Evolutionary conservation across 2,888 invertebrate genomes (phyloP), one percentile per base, ranked within the genome.

Genomic region (Julus scandinavius): DNA sequence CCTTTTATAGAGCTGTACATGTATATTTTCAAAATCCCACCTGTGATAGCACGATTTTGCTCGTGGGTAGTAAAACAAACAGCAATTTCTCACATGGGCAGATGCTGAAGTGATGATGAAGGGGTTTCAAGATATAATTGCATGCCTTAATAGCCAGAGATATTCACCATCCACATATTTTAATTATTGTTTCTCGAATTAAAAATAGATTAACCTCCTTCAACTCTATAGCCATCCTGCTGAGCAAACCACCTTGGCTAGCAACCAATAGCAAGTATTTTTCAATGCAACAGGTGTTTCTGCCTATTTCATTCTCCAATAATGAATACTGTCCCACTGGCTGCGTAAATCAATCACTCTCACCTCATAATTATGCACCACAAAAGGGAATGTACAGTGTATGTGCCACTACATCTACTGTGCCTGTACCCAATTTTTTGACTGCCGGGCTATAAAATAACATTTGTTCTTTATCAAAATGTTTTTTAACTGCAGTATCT

Each of bases 111-210:
- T 11, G 80, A 38, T 80, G 11, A 80, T 38, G 80, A 80, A 38
- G 80, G 38, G 63, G 80, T 80, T 38, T 63, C 29, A 80, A 38
- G 38, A 29, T 80, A 38, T 38, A 80, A 80, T 72, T 29, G 29
- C 13, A 80, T 29, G 11, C 80, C 80, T 38, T 80, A 38, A 80
- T 80, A 80, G 29, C 72, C n/a, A n/a, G 63, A 11, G n/a, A 17
- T 63, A 63, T 29, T 6, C 29, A 9, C 72, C 72, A 29, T 72
- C 29, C 80, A 80, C 80, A 38, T 13, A 80, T 80, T 80, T 80
- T 80, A 80, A 80, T 80, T 80, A 80, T 80, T 13, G 80, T 80
- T 80, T 80, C 38, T 80, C 80, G 80, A 80, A 80, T 80, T 80
- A 80, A 80, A 80, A 80, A 11, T 13, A 80, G 29, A 20, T 38